Percentiles rank a stretch among this genome's conserved stretches.
Conservation (phyloP, 1,140 invertebrate genomes). For the Trichonephila clavata region DNA sequence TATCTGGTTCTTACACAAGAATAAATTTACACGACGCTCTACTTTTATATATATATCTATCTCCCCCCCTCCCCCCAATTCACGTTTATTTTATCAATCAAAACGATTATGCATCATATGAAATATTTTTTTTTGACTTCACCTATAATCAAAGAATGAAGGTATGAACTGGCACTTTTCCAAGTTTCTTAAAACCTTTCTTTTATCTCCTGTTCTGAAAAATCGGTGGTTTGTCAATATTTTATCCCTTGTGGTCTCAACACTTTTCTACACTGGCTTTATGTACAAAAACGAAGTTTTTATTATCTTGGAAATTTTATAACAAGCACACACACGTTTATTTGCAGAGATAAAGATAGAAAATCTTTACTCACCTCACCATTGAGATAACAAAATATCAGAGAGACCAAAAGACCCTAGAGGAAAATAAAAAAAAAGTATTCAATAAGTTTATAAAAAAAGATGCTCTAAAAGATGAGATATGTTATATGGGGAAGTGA, state of each 20-base stretch:
- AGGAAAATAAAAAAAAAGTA: constrained; percentile 2
- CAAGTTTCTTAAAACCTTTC: neutral
- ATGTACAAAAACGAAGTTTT: neutral
- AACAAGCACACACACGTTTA: neutral
- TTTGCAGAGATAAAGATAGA: neutral
- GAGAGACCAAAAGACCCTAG: constrained; percentile 80
- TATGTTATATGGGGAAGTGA: neutral
- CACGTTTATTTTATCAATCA: neutral
- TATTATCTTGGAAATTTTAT: neutral
- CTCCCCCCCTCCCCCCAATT: no score
- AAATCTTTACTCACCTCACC: constrained; percentile 81
- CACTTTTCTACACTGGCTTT: neutral
- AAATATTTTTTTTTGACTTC: neutral
- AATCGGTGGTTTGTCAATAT: neutral
- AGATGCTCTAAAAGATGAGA: neutral
- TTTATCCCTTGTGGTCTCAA: neutral
- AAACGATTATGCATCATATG: neutral
- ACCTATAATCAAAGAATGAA: neutral
- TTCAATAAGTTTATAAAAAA: neutral
- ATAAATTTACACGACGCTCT: neutral
- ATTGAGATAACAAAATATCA: constrained; percentile 84
- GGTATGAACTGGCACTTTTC: neutral
- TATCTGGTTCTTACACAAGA: neutral
- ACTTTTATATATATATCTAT: neutral
- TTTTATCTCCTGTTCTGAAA: neutral